These are phyloP conservation scores for Aculops lycopersici DNA, from an alignment of 1,140 invertebrate genomes.

Conservation along the genomic window DNA sequence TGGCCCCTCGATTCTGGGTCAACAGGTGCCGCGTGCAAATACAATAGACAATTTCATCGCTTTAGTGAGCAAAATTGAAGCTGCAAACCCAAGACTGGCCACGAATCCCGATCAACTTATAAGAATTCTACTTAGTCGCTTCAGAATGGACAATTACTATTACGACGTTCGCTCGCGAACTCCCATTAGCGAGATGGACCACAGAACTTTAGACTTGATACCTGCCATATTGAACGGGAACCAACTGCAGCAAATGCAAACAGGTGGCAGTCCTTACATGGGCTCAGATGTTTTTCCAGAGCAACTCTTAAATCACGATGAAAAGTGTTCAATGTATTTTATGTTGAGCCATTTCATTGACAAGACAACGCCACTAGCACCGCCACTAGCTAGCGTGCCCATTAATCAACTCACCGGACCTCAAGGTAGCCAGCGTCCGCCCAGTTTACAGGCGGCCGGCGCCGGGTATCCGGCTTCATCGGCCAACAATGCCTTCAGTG, in stretches of 20 bases:
- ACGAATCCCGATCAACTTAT: background rate
- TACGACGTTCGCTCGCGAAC: background rate
- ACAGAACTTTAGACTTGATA: background rate
- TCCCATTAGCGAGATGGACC: background rate
- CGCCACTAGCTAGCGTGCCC: background rate
- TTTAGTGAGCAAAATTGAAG: background rate
- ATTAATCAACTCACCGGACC: background rate
- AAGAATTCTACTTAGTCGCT: background rate
- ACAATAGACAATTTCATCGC: background rate
- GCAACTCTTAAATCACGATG: constrained; percentile 3
- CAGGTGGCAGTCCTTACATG: too few relatives aligned
- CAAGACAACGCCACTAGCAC: background rate
- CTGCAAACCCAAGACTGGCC: background rate
- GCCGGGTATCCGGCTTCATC: background rate
- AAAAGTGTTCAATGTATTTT: constrained; percentile 7
- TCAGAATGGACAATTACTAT: background rate
- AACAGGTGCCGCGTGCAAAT: background rate
- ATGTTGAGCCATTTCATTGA: constrained; percentile 1
- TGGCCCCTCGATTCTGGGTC: background rate
- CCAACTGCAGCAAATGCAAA: background rate
- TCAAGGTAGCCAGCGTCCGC: background rate
- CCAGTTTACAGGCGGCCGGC: background rate
- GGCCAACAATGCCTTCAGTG: too few relatives aligned
- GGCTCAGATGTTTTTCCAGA: constrained; percentile 2
- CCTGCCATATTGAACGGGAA: background rate